Evolutionary conservation across 2,113 vertebrate genomes (phyloP).

Genomic region (Ranitomeya variabilis): DNA sequence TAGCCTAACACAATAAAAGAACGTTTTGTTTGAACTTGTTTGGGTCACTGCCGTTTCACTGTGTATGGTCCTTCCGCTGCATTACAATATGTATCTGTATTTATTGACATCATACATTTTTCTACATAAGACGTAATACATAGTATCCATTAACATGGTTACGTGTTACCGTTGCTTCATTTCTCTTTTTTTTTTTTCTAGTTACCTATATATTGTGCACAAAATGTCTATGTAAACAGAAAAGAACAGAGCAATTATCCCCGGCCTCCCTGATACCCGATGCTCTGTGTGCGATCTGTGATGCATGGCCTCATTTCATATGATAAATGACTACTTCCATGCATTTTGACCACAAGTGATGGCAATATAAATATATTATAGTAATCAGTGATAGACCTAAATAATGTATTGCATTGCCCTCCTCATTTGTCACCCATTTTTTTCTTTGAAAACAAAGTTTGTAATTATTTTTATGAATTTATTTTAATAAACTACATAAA

Average conservation of each 20-base stretch:
- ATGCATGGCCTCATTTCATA: constrained; percentile 46
- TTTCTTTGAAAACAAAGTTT: not conserved
- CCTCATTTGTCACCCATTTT: not conserved
- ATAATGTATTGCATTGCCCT: constrained; percentile 33
- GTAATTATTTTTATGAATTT: not conserved
- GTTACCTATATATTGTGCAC: not conserved
- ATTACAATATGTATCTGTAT: no score
- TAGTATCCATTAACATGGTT: not conserved
- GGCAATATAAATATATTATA: constrained; percentile 22
- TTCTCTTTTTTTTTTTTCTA: not conserved
- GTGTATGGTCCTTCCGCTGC: no score
- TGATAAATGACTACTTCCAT: constrained; percentile 43
- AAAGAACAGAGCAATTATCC: not conserved
- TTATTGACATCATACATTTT: no score
- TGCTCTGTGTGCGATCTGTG: not conserved
- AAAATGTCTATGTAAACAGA: not conserved
- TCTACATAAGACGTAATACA: not conserved
- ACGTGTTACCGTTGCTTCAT: not conserved
- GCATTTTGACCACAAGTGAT: constrained; percentile 8
- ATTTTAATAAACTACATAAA: not conserved
- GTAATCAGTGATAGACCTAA: constrained; percentile 13
- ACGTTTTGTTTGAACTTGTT: no score
- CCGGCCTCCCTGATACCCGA: not conserved
- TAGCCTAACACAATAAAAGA: no score
- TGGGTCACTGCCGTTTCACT: no score